These are phyloP conservation scores for Micropoecilia bifurca DNA, from an alignment of 2,797 vertebrate species.

Conservation along the genomic window DNA sequence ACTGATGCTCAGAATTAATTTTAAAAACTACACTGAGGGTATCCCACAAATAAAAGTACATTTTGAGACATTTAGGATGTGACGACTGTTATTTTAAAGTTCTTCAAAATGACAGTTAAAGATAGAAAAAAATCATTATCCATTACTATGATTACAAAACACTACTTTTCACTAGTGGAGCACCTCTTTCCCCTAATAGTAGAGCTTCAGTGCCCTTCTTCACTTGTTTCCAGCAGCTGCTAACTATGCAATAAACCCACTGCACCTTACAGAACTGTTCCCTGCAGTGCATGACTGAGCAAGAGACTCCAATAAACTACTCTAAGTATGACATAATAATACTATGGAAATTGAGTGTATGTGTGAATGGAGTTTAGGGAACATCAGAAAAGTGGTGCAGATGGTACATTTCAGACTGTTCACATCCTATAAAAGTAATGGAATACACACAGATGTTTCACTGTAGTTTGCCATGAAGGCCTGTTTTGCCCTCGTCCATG, in stretches of 20 bases:
- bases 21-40: neutral
- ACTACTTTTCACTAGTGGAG: neutral
- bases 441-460: conserved; percentile 60
- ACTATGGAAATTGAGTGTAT: conserved; percentile 1
- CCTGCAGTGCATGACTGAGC: neutral
- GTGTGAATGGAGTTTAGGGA: neutral
- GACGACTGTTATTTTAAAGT: neutral
- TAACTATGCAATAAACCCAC: conserved; percentile 2
- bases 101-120: neutral
- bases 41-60: neutral
- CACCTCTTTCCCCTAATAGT: neutral
- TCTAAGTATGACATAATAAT: neutral
- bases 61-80: neutral
- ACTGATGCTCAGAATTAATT: neutral
- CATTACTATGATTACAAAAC: neutral
- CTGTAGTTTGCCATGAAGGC: conserved; percentile 31
- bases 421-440: conserved; percentile 40
- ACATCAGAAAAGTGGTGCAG: conserved; percentile 35
- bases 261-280: neutral
- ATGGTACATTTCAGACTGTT: conserved; percentile 51
- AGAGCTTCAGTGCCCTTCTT: conserved; percentile 13
- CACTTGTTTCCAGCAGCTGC: conserved; percentile 18
- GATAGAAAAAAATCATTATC: neutral
- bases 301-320: neutral
- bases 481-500: conserved; percentile 22